Evolutionary conservation across 2,113 vertebrate genomes (phyloP).

Genomic region (Uria lomvia): DNA sequence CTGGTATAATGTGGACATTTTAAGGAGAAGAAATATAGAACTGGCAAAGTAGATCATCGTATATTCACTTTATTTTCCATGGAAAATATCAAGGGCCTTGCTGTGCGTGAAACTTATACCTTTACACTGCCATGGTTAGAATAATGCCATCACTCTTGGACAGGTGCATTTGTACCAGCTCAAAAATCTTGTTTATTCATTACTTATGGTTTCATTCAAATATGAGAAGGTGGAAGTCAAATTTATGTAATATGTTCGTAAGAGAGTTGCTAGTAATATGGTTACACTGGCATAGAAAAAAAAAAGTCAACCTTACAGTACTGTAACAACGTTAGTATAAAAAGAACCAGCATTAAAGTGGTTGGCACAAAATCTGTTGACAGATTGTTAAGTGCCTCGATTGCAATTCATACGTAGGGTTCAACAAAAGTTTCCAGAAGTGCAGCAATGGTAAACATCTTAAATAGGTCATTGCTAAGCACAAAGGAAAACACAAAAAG

Average conservation of each 20-base stretch:
- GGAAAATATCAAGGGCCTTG: background rate
- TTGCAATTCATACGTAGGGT: background rate
- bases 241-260: background rate
- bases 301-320: accelerated
- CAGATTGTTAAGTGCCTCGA: background rate
- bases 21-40: background rate
- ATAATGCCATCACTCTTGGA: background rate
- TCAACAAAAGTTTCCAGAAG: background rate
- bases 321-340: background rate
- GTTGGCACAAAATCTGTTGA: background rate
- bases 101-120: background rate
- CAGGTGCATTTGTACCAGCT: background rate
- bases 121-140: background rate
- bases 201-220: background rate
- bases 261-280: background rate
- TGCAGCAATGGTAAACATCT: background rate
- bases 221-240: background rate
- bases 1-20: background rate
- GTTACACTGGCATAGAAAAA: background rate
- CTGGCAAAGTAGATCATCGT: background rate
- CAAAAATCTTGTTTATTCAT: background rate
- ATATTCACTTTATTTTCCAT: background rate
- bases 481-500: background rate
- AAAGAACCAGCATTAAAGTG: background rate
- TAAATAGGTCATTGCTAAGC: background rate